These are phyloP conservation scores for Clavelina lepadiformis DNA, from an alignment of 23 tunicate genomes.

Conservation along the genomic window DNA sequence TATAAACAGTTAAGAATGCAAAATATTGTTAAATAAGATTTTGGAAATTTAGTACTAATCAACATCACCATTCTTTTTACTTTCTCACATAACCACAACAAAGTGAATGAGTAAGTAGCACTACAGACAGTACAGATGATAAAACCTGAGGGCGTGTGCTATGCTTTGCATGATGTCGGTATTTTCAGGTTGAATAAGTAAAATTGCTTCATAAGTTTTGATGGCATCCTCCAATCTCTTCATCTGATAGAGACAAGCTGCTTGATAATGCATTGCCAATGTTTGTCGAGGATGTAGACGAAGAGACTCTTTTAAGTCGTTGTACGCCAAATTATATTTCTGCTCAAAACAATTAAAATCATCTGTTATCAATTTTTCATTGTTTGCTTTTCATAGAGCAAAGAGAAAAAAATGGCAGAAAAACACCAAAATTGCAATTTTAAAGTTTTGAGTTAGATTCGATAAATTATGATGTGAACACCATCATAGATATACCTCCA, in stretches of 20 bases:
- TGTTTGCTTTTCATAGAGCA: too few species aligned
- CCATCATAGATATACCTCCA: conserved; percentile 19
- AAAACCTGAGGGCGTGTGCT: conserved; percentile 59
- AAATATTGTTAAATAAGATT: too few species aligned
- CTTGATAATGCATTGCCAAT: conserved; percentile 59
- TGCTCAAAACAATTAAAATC: conserved; percentile 8
- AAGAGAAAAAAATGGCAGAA: too few species aligned
- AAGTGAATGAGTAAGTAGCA: not conserved
- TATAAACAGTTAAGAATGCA: too few species aligned
- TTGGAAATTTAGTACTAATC: too few species aligned
- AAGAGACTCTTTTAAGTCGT: conserved; percentile 51
- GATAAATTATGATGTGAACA: too few species aligned
- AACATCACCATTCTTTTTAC: too few species aligned
- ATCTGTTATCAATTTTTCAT: too few species aligned
- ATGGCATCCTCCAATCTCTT: conserved; percentile 48
- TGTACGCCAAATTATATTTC: conserved; percentile 46
- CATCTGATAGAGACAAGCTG: conserved; percentile 67
- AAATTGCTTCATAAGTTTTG: conserved; percentile 31
- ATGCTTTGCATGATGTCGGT: conserved; percentile 52
- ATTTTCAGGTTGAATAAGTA: conserved; percentile 43
- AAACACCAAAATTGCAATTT: too few species aligned
- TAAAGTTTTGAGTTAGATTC: too few species aligned
- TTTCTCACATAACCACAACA: not conserved
- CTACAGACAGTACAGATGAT: not conserved
- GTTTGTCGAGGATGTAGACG: conserved; percentile 49